Conservation (phyloP, 2,113 vertebrate genomes). For the Argyrosomus japonicus region DNA sequence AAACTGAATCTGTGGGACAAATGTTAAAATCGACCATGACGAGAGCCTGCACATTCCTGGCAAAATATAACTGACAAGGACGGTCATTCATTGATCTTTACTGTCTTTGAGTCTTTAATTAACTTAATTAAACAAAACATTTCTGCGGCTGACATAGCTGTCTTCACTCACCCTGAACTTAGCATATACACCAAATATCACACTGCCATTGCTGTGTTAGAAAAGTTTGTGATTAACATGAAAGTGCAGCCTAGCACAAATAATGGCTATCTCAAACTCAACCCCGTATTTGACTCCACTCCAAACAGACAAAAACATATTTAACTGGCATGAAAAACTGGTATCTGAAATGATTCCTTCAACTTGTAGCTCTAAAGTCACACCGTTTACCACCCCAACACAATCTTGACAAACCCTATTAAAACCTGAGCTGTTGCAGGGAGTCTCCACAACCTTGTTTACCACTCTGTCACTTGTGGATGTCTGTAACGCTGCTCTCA, state of each 20-base stretch:
- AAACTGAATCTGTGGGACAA: not conserved
- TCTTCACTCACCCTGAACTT: not conserved
- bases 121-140: too few species aligned
- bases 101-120: slow-evolving; percentile 3
- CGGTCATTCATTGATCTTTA: slow-evolving; percentile 18
- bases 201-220: not conserved
- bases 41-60: not conserved
- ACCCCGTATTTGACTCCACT: not conserved
- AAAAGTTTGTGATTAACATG: not conserved
- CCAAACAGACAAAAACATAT: too few species aligned
- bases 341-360: too few species aligned
- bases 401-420: too few species aligned
- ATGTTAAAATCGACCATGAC: not conserved
- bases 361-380: too few species aligned
- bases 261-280: not conserved
- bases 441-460: too few species aligned
- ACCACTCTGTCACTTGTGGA: too few species aligned
- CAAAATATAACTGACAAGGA: slow-evolving; percentile 25
- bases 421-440: too few species aligned
- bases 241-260: not conserved
- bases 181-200: not conserved
- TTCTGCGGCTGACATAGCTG: not conserved
- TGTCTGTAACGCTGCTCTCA: too few species aligned
- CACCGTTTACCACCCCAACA: too few species aligned
- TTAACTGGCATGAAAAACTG: too few species aligned